These are phyloP conservation scores for Minunthozetes semirufus DNA, from an alignment of 2,888 invertebrate genomes.

Conservation along the genomic window DNA sequence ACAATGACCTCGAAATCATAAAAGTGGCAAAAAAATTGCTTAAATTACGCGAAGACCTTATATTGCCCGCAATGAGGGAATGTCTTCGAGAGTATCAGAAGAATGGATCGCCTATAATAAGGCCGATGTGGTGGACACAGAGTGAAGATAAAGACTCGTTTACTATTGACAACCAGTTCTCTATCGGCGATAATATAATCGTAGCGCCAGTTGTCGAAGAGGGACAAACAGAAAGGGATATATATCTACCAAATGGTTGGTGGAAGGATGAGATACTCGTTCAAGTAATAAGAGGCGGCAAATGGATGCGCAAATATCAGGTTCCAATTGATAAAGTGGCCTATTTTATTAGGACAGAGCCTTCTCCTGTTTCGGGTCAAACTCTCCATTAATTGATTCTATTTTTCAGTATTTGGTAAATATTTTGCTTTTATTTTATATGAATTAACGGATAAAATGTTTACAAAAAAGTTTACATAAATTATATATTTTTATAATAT, in stretches of 20 bases:
- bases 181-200: constrained; percentile 78
- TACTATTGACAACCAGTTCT: constrained; percentile 73
- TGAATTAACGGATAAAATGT: background rate
- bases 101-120: constrained; percentile 71
- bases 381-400: background rate
- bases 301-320: constrained; percentile 78
- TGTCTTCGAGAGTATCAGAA: constrained; percentile 70
- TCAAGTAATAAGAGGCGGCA: constrained; percentile 69
- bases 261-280: constrained; percentile 89
- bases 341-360: constrained; percentile 43
- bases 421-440: constrained; percentile 19
- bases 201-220: constrained; percentile 76
- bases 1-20: constrained; percentile 64
- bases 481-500: background rate
- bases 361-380: background rate
- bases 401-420: background rate
- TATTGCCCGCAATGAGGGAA: constrained; percentile 67
- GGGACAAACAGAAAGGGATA: constrained; percentile 62
- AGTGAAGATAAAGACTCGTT: constrained; percentile 70
- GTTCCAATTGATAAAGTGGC: constrained; percentile 43
- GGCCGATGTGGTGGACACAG: constrained; percentile 84
- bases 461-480: too few relatives aligned
- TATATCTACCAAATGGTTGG: constrained; percentile 81
- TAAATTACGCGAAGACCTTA: constrained; percentile 55
- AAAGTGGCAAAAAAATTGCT: constrained; percentile 50